Conservation (phyloP, 2,888 invertebrate species). For the Litoditis marina region DNA sequence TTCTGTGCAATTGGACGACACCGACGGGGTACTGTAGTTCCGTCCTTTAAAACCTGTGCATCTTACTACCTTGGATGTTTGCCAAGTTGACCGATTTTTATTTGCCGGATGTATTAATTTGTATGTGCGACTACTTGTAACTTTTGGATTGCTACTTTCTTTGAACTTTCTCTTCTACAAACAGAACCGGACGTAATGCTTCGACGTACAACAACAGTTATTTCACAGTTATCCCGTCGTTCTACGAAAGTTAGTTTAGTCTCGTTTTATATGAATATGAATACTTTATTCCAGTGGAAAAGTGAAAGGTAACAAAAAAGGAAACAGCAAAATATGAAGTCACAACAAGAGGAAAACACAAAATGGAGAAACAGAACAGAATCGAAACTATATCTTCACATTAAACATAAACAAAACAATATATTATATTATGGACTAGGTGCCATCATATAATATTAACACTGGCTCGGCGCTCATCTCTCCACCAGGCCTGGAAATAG, state of each 20-base stretch:
- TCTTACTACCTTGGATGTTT: not conserved
- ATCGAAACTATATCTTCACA: no score
- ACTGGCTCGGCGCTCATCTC: no score
- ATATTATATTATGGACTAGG: no score
- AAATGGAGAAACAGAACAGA: no score
- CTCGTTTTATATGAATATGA: no score
- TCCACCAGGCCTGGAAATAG: no score
- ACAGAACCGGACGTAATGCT: not conserved
- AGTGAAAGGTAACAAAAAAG: no score
- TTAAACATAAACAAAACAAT: no score
- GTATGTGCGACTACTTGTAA: not conserved
- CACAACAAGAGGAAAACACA: no score
- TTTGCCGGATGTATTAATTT: not conserved
- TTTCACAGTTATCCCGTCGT: not conserved
- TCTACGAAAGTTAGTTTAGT: not conserved
- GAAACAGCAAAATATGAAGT: no score
- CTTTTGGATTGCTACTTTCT: not conserved
- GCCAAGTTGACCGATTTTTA: slow-evolving; percentile 2
- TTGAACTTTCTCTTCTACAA: not conserved
- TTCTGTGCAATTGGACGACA: not conserved
- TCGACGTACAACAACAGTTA: not conserved
- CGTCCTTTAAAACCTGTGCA: not conserved
- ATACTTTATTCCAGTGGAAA: no score
- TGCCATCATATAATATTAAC: no score
- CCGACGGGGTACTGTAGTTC: not conserved